Conservation (phyloP, 2,888 invertebrate genomes). For the Steinernema hermaphroditum region DNA sequence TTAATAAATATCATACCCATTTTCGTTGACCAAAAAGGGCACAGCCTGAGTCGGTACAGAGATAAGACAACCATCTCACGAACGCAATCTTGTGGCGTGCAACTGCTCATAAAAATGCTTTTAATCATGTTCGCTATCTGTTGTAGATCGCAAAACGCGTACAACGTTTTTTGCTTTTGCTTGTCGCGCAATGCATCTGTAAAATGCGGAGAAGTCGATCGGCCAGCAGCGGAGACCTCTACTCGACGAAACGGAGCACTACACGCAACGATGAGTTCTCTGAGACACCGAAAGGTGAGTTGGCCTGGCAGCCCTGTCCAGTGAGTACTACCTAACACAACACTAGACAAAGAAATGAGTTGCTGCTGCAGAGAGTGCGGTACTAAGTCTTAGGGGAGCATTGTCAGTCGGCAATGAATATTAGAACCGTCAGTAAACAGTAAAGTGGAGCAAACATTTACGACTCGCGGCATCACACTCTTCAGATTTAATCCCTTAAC, state of each 20-base stretch:
- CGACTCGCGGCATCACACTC: neutral
- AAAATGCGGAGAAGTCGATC: conserved; percentile 28
- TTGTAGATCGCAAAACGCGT: conserved; percentile 24
- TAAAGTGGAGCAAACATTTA: conserved; percentile 14
- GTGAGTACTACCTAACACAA: neutral
- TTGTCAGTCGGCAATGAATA: neutral
- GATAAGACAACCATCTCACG: neutral
- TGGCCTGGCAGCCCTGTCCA: neutral
- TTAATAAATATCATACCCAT: neutral
- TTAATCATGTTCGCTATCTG: conserved; percentile 22
- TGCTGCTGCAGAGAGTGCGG: neutral
- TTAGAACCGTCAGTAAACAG: conserved; percentile 20
- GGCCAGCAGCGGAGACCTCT: conserved; percentile 18
- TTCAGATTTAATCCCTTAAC: neutral
- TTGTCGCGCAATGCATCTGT: conserved; percentile 24
- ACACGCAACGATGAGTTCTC: neutral
- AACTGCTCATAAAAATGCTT: conserved; percentile 8
- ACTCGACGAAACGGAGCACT: neutral
- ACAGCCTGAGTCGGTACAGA: neutral
- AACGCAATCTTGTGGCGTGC: neutral
- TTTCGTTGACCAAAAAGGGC: neutral
- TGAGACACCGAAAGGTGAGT: conserved; percentile 7
- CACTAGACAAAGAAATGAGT: neutral
- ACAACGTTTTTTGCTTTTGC: conserved; percentile 25
- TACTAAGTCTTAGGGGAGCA: neutral